Base-by-base conservation (phyloP, 2,113 vertebrate species). In the Callipepla californica region DNA sequence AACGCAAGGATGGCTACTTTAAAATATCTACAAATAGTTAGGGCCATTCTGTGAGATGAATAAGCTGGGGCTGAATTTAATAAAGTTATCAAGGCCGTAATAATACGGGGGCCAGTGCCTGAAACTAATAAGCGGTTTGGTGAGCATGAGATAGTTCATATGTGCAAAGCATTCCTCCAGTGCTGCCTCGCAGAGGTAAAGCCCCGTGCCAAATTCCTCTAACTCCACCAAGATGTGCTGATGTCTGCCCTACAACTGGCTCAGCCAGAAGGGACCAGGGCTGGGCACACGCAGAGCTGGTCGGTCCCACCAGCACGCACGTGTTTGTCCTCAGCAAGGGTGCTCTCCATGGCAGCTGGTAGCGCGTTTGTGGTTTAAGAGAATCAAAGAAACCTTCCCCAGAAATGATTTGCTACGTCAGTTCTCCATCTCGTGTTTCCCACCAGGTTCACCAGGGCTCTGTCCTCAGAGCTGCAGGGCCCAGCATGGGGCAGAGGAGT, bases 51-150 rank as follows among this genome's bases (percentile, higher is more conserved):
- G 92, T 0, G 40, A 97, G 93, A 95, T 92, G 89, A 95, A 96
- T 96, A 96, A 92, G 80, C 80, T 90, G 92, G 86, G 95, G 93
- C 96, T 98, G 94, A 96, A 89, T 96, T 97, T 97, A 97, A 97
- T 97, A 97, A 97, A 97, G 97, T 97, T 97, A 97, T 97, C 97
- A 97, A 97, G 97, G 90, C 93, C 96, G 69, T 94, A 97, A 96
- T 95, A 96, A 94, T 80, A 93, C 91, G 89, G 95, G 93, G 95
- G 92, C 92, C 96, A 80, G 76, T 65, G 97, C 91, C 97, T 97
- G 97, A 97, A 97, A 97, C 95, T 92, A 97, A 97, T 97, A 96
- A 97, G 94, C 1, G 17, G 85, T 94, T 96, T 96, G 97, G 96
- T 97, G 96, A 96, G 95, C 91, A 95, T 96, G 96, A 97, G 96